Base-by-base conservation (phyloP, 2,888 invertebrate genomes). In the Apodemia zela region DNA sequence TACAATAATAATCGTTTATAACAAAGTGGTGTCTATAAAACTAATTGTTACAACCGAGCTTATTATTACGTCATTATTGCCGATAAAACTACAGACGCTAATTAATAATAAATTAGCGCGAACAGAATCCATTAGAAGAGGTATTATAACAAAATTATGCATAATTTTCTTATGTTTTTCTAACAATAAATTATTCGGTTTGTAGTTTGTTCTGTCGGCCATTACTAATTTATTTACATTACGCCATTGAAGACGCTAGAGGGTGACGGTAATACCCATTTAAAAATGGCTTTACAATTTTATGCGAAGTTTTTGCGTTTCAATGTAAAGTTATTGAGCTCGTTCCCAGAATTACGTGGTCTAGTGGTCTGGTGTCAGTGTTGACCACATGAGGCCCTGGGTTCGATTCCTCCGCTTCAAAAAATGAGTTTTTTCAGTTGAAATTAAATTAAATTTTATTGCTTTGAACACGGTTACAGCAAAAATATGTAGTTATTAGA, bases 61-160 rank as follows among this genome's bases (percentile, higher is more conserved):
- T n/a, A 45, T 13, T 13, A 13, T 45, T 45, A 45, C 45, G n/a
- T n/a, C 45, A 15, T 45, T 78, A 80, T 69, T 71, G 68, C 71
- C 72, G 72, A 78, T 78, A 77, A 72, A 78, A 73, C 73, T 73
- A 72, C 69, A 69, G 66, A 59, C 65, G 71, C 65, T 75, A 79
- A 84, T 83, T 84, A 83, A 75, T 69, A 69, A 65, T 71, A 73
- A 77, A 80, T 83, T 82, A 81, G 78, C 78, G 78, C 73, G 74
- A 79, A 77, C 75, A 72, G 72, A 74, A 76, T 74, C 75, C 78
- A 79, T 80, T 78, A 79, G 21, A 57, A 61, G 72, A 68, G 68
- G 70, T 75, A 81, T 83, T 83, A 81, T 80, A 82, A 80, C 79
- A 78, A 80, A 78, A 82, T 85, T 81, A 82, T 66, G 73, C 68